Conservation (phyloP, 2,888 invertebrate genomes). For the Tenthredo distinguenda region DNA sequence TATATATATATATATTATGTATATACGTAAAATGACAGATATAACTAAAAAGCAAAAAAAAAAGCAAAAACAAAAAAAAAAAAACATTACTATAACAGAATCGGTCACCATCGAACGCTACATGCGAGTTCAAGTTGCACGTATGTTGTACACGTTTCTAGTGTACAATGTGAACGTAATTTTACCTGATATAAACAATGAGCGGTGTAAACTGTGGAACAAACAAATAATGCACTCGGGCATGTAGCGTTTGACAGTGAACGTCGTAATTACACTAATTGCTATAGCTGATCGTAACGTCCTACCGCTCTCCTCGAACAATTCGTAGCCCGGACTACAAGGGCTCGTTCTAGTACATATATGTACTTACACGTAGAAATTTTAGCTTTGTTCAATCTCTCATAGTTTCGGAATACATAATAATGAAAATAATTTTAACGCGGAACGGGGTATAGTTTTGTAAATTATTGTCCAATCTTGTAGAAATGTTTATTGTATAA, state of each 20-base stretch:
- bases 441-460: background rate
- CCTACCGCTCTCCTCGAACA: slow-evolving; percentile 43
- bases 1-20: slow-evolving; percentile 7
- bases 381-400: background rate
- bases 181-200: background rate
- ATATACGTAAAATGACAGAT: slow-evolving; percentile 21
- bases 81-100: slow-evolving; percentile 16
- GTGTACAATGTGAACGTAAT: background rate
- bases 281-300: slow-evolving; percentile 40
- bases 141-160: background rate
- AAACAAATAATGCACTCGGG: background rate
- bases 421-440: background rate
- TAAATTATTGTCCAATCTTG: background rate
- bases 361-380: background rate
- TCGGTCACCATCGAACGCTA: slow-evolving; percentile 3
- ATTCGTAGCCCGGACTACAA: slow-evolving; percentile 3
- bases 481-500: background rate
- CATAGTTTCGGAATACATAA: background rate
- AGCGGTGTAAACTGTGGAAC: background rate
- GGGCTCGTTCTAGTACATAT: background rate
- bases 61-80: background rate
- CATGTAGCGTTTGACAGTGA: slow-evolving; percentile 37
- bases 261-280: slow-evolving; percentile 43
- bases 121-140: background rate
- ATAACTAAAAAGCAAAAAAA: background rate